Evolutionary conservation across 2,888 invertebrate genomes (phyloP), one percentile per base, ranked within the genome.

Genomic region (Harpalus rubripes): DNA sequence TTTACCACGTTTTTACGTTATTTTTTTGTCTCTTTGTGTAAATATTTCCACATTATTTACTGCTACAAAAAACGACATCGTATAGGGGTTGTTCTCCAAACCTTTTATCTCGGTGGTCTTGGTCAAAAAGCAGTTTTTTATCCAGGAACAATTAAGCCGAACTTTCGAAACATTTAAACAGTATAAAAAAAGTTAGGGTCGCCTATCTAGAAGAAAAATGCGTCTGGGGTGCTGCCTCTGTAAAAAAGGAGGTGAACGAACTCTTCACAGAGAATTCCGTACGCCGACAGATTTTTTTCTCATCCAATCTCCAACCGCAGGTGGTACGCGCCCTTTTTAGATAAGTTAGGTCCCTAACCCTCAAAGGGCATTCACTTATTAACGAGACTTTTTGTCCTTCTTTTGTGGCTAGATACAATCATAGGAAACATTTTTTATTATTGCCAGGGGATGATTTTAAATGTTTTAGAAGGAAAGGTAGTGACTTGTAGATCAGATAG

Each of bases 131-230:
- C 16, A 58, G 59, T 59, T 44, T 79, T 79, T 79, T 79, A 79
- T 59, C 79, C 61, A 15, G 59, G 61, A 79, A 79, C 59, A 79
- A 79, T 79, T 61, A 79, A 58, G 56, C 52, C 56, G 18, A 78
- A 78, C 78, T 78, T 78, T 65, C 63, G 65, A 81, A 63, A 65
- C 52, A 68, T 65, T 81, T 65, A 80, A 81, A n/a, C 63, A 81
- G 15, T 22, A 22, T 22, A 65, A 82, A 82, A 81, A 82, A 58
- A 84, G 39, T 85, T 79, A 84, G 84, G 76, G 59, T 68, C 85
- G 84, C 83, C 85, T 86, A 81, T 85, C 85, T 85, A 74, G 58
- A 85, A 86, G 86, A 86, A 86, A 86, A 86, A 86, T 86, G 82
- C 79, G 86, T 86, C 86, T 86, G 86, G 85, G 44, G 22, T 72